Evolutionary conservation across 2,888 invertebrate genomes (phyloP), one percentile per base, ranked within the genome.

Genomic region (Limnephilus auricula): DNA sequence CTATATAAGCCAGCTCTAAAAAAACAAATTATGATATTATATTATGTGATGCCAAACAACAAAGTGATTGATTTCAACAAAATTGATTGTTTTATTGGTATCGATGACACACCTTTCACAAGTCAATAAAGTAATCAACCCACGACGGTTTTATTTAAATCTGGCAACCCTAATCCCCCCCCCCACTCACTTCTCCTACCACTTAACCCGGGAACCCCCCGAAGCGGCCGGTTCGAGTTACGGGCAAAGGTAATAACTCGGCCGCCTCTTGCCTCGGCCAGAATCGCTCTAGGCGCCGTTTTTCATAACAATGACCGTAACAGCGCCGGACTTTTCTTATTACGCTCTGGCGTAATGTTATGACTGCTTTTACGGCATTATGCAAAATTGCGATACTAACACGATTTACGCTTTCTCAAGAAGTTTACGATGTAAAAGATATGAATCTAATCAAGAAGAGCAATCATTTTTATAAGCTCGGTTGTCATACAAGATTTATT

Each of bases 211-310:
- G 1, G 34, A 6, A 25, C 34, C 25, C 82, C 31, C 34, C 34
- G 34, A 25, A 37, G 82, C 31, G 82, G 82, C 82, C 34, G 82
- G 34, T 34, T 82, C 82, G 82, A 82, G 82, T 82, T 82, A 82
- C 82, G 82, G 37, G 82, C 25, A 37, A 34, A 82, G 82, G 82
- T 82, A 82, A 82, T 82, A 82, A 82, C 82, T 82, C 82, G 82
- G 82, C 34, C 34, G 82, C 34, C 82, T 25, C 32, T 82, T 82
- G 82, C 82, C 32, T 12, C 32, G 82, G 82, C 82, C 82, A 82
- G 82, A 82, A 82, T 82, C 34, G 34, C 82, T 82, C 37, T 18
- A 18, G 82, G 82, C 82, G 82, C 82, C 82, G 37, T 82, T 82
- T 82, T 82, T 82, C 82, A 32, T 82, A 82, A 82, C 34, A 82